Evolutionary conservation across 2,888 invertebrate genomes (phyloP).

Genomic region (Salticus scenicus): DNA sequence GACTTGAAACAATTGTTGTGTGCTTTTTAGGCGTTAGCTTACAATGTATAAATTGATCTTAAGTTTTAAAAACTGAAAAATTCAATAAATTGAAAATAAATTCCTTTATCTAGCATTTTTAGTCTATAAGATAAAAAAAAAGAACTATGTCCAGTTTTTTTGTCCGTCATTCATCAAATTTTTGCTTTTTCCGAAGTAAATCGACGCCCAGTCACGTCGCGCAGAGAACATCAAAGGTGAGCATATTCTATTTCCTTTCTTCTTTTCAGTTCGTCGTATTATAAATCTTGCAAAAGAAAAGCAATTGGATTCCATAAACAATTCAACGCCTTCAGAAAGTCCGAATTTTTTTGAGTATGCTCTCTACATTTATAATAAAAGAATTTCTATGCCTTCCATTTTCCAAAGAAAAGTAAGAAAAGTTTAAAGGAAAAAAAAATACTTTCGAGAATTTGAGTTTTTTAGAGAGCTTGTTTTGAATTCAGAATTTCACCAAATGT

Average conservation of each 20-base stretch:
- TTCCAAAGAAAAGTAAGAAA: not conserved
- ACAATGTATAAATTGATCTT: too few relatives aligned
- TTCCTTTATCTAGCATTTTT: too few relatives aligned
- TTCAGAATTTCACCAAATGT: not conserved
- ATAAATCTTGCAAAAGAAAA: constrained; percentile 12
- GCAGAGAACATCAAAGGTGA: constrained; percentile 6
- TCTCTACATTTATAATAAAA: not conserved
- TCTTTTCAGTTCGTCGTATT: not conserved
- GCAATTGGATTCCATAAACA: constrained; percentile 9
- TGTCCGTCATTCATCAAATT: not conserved
- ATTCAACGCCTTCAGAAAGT: not conserved
- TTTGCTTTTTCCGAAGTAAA: not conserved
- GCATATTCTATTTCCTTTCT: not conserved
- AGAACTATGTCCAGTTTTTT: not conserved
- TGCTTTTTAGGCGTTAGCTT: too few relatives aligned
- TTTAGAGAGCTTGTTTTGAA: not conserved
- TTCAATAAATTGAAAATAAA: too few relatives aligned
- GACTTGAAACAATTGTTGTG: too few relatives aligned
- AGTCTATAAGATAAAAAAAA: not conserved
- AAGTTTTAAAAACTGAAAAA: too few relatives aligned
- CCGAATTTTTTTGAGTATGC: not conserved
- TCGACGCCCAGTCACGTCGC: not conserved
- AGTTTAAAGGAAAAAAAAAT: not conserved
- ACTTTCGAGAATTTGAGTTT: not conserved
- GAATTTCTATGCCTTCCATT: not conserved